Percentiles rank a stretch among this genome's conserved stretches.
Conservation (phyloP, 2,113 vertebrate species). For the Mionectes macconnelli region DNA sequence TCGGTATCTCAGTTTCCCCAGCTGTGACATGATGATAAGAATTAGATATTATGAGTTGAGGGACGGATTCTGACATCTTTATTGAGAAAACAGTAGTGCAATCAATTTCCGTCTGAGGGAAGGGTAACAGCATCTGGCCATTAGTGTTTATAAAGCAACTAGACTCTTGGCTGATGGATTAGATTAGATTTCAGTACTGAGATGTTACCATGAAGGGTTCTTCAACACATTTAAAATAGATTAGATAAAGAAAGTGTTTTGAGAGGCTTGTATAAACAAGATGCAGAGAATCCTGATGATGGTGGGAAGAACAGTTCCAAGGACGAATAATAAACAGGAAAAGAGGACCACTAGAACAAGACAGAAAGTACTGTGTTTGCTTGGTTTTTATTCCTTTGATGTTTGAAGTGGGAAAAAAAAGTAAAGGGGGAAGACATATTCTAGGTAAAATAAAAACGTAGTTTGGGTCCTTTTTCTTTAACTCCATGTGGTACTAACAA, state of each 20-base stretch:
- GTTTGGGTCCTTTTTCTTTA: not conserved
- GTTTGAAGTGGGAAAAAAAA: not conserved
- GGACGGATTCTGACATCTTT: not conserved
- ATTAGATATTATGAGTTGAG: not conserved
- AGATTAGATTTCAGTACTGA: slow-evolving; percentile 37
- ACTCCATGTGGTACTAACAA: not conserved
- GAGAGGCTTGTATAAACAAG: slow-evolving; percentile 16
- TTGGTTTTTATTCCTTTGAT: not conserved
- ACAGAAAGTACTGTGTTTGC: not conserved
- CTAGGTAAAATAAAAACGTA: not conserved
- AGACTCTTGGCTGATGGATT: slow-evolving; percentile 16
- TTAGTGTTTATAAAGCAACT: slow-evolving; percentile 8
- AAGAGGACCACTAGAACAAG: not conserved
- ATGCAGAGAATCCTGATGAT: slow-evolving; percentile 15
- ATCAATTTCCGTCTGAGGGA: not conserved
- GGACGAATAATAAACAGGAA: not conserved
- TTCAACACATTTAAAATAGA: not conserved
- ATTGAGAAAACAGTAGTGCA: not conserved
- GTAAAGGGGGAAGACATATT: not conserved
- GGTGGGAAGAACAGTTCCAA: not conserved
- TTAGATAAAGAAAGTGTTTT: slow-evolving; percentile 35
- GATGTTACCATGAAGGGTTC: slow-evolving; percentile 9
- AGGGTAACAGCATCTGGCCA: not conserved
- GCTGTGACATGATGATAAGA: not conserved
- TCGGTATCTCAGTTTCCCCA: not conserved